phyloP scores from a whole-genome alignment of 2,888 invertebrate species.

The Tetragonula carbonaria region DNA sequence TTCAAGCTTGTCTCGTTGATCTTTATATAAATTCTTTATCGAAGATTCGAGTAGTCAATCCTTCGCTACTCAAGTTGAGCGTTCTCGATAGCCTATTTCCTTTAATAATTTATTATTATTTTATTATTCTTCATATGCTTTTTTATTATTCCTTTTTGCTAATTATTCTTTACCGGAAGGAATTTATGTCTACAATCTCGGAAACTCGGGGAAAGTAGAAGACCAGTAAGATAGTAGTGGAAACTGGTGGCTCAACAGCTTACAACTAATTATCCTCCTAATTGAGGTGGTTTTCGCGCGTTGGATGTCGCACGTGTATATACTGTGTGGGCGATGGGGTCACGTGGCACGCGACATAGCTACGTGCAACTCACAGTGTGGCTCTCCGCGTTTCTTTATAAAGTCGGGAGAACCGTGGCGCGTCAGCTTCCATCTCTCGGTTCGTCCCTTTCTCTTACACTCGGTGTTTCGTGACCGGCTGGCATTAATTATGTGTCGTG shows the following conservation, averaged over 20 bases:
- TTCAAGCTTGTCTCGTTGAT: neutral
- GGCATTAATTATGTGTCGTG: constrained; percentile 71
- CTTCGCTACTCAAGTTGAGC: neutral
- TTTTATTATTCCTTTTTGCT: neutral
- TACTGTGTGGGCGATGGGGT: constrained; percentile 8
- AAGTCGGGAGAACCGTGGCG: constrained; percentile 50
- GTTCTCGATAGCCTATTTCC: neutral
- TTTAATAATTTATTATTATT: too few species aligned
- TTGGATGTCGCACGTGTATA: constrained; percentile 39
- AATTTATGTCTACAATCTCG: neutral
- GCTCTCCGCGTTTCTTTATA: constrained; percentile 49
- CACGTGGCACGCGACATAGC: constrained; percentile 62
- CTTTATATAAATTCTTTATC: neutral
- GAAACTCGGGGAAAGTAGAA: neutral
- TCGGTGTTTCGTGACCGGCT: constrained; percentile 65
- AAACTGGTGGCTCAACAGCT: constrained; percentile 12
- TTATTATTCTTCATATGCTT: too few species aligned
- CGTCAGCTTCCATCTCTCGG: constrained; percentile 29
- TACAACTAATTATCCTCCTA: constrained; percentile 48
- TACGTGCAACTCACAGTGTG: constrained; percentile 11
- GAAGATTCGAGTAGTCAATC: neutral
- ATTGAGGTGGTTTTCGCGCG: constrained; percentile 43
- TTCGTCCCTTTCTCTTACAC: neutral
- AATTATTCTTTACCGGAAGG: neutral
- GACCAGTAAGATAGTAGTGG: neutral